phyloP scores from a whole-genome alignment of 1,140 invertebrate genomes.

The Drosophila asahinai region DNA sequence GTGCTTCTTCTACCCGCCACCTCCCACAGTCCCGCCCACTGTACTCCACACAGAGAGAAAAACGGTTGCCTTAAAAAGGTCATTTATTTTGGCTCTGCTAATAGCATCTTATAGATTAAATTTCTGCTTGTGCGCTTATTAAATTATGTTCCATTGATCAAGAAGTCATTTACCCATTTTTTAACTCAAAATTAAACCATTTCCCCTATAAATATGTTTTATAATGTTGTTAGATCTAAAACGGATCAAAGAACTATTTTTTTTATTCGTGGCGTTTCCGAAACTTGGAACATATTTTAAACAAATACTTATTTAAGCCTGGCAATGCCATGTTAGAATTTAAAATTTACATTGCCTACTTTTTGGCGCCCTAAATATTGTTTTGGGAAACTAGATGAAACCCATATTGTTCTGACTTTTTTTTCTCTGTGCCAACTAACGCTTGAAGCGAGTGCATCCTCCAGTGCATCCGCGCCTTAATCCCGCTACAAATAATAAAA shows the following conservation, averaged over 20 bases:
- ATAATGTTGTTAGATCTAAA: background rate
- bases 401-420: conserved; percentile 26
- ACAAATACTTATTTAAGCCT: background rate
- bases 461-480: conserved; percentile 30
- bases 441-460: conserved; percentile 26
- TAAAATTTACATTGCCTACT: conserved; percentile 1
- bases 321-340: background rate
- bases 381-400: background rate
- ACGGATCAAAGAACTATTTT: background rate
- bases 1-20: conserved; percentile 56
- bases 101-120: background rate
- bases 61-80: conserved; percentile 2
- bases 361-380: background rate
- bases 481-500: conserved; percentile 40
- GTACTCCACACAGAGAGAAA: conserved; percentile 57
- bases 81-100: background rate
- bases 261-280: too few relatives aligned
- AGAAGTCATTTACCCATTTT: background rate
- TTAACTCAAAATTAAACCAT: background rate
- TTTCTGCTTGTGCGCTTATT: background rate
- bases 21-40: conserved; percentile 57
- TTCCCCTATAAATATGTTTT: background rate
- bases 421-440: conserved; percentile 44
- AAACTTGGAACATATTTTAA: background rate
- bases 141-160: background rate